Percentiles rank a stretch among this genome's conserved stretches.
Evolutionary conservation across 2,888 invertebrate species (phyloP).

Genomic region (Omphaloscelis lunosa): DNA sequence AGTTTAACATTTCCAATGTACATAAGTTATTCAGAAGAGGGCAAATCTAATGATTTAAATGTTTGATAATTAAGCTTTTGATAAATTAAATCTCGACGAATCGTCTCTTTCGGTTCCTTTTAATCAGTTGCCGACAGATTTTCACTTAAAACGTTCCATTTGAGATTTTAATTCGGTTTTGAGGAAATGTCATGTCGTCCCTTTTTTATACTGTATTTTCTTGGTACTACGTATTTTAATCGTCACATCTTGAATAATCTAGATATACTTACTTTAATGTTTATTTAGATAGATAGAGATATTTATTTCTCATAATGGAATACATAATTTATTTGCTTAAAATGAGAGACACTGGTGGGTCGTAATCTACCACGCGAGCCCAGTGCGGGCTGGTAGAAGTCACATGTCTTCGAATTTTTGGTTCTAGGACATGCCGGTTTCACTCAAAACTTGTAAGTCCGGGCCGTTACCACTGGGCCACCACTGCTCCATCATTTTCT

Average conservation of each 20-base stretch:
- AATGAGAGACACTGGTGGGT: neutral
- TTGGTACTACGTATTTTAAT: neutral
- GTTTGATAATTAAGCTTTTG: neutral
- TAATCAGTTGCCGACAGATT: slow-evolving; percentile 1
- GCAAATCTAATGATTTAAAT: neutral
- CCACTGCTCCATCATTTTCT: too few species aligned
- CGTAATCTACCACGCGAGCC: too few species aligned
- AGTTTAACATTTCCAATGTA: too few species aligned
- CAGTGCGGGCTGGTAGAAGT: too few species aligned
- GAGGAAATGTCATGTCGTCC: neutral
- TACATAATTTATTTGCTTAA: neutral
- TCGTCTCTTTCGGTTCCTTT: neutral
- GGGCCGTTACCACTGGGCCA: too few species aligned
- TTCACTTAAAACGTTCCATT: neutral
- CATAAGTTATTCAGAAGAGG: neutral
- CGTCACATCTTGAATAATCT: neutral
- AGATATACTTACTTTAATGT: neutral
- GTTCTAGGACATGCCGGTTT: too few species aligned
- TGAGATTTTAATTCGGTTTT: neutral
- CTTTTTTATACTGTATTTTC: neutral
- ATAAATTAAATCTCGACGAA: neutral
- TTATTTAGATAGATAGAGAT: neutral
- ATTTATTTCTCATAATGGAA: neutral
- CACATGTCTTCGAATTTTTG: too few species aligned
- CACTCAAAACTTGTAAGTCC: too few species aligned